Evolutionary conservation across 2,113 vertebrate genomes (phyloP).

Genomic region (Saguinus midas): DNA sequence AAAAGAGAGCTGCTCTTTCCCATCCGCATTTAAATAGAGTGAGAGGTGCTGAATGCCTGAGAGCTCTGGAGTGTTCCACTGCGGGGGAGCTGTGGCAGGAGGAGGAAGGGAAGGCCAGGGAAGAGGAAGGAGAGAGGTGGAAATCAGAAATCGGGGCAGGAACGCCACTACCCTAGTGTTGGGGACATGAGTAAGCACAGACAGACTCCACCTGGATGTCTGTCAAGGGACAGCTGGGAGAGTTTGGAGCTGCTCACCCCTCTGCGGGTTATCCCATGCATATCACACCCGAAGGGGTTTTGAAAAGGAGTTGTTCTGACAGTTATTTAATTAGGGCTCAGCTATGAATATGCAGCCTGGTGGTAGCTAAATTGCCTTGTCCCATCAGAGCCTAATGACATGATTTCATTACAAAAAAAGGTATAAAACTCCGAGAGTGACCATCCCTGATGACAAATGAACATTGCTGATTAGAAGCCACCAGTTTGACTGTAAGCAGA

Average conservation of each 20-base stretch:
- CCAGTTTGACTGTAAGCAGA: background rate
- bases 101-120: background rate
- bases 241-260: background rate
- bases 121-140: background rate
- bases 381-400: background rate
- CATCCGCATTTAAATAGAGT: too few relatives aligned
- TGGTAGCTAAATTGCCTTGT: background rate
- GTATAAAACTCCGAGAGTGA: background rate
- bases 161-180: background rate
- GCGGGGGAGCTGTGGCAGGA: background rate
- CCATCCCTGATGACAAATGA: background rate
- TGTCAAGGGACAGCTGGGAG: background rate
- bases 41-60: fast-evolving
- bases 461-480: background rate
- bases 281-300: fast-evolving
- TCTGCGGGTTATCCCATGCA: background rate
- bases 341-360: background rate
- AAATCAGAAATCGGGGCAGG: background rate
- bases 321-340: background rate
- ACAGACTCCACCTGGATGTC: background rate
- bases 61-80: fast-evolving
- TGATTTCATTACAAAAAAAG: background rate
- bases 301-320: background rate
- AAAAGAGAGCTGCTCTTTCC: background rate
- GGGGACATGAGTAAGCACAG: background rate